A percentile compares a stretch with the other conserved stretches of the same genome.
phyloP scores from a whole-genome alignment of 2,888 invertebrate species.

The Cephus rjabovi region DNA sequence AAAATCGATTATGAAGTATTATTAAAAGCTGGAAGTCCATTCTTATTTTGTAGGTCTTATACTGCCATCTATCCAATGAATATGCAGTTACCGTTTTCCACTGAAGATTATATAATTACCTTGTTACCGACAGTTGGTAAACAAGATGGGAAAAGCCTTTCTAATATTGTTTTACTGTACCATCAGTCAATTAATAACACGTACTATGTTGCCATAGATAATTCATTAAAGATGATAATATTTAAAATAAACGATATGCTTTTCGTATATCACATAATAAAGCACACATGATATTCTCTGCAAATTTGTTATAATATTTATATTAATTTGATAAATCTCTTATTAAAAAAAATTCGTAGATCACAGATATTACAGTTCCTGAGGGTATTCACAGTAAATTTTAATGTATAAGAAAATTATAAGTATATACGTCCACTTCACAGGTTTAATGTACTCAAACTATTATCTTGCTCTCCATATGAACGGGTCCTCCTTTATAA shows the following conservation, averaged over 20 bases:
- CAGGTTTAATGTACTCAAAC: background rate
- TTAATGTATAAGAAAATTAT: background rate
- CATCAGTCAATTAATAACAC: background rate
- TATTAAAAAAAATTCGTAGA: background rate
- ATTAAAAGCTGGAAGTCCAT: background rate
- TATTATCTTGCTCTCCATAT: background rate
- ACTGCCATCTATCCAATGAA: background rate
- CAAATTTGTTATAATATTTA: too few relatives aligned
- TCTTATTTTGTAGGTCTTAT: background rate
- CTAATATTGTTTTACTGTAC: background rate
- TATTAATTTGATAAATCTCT: background rate
- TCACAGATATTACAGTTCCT: background rate
- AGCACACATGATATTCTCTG: background rate
- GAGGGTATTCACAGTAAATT: background rate
- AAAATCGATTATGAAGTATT: background rate
- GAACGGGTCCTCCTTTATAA: background rate
- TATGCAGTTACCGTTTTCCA: background rate
- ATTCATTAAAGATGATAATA: background rate
- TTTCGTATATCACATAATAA: background rate
- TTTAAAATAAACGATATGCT: background rate
- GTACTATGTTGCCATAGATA: background rate
- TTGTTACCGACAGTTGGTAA: background rate
- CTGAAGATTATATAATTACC: background rate
- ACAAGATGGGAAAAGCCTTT: background rate
- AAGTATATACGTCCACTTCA: background rate